Conservation (phyloP, 2,113 vertebrate genomes). For the Enhydra lutris region DNA sequence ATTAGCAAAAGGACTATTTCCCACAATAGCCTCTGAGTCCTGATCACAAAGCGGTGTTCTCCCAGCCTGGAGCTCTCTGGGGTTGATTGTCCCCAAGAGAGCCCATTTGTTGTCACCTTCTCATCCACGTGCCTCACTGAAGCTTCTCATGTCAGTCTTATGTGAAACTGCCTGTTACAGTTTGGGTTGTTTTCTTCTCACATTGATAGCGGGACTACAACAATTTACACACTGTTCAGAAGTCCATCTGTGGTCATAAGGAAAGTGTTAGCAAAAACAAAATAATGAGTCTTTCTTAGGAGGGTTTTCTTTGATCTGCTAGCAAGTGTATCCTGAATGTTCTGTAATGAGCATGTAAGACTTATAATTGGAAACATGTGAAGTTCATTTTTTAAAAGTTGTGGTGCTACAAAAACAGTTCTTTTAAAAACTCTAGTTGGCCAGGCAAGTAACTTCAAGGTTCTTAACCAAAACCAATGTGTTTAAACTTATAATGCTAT, state of each 20-base stretch:
- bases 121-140: not conserved
- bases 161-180: not conserved
- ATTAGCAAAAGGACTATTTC: not conserved
- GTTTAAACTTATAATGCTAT: not conserved
- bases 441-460: not conserved
- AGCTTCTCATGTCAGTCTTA: not conserved
- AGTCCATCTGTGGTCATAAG: not conserved
- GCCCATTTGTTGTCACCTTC: not conserved
- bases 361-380: not conserved
- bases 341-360: not conserved
- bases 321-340: not conserved
- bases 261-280: not conserved
- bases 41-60: not conserved
- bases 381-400: not conserved
- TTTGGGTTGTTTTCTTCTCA: not conserved
- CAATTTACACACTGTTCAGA: not conserved
- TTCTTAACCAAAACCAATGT: conserved; percentile 32
- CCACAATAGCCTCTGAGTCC: not conserved
- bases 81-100: not conserved
- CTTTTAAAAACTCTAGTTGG: not conserved
- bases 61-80: not conserved
- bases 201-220: not conserved
- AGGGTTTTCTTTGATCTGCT: not conserved
- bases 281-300: not conserved
- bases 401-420: not conserved